phyloP scores from a whole-genome alignment of 2,797 vertebrate species.

The Botia kubotai region DNA sequence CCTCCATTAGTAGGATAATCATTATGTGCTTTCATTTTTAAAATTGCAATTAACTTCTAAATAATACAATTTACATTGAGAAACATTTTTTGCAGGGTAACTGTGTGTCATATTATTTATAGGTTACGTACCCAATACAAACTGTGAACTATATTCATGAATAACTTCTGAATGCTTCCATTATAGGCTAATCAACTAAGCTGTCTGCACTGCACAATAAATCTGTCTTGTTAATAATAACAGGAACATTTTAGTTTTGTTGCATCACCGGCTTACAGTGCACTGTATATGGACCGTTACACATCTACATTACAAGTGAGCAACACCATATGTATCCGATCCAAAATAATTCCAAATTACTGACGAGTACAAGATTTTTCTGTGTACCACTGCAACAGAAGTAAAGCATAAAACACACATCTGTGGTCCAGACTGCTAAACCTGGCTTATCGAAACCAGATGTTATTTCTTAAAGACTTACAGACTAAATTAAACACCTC shows the following conservation, averaged over 20 bases:
- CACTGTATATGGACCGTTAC: neutral
- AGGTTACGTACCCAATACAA: neutral
- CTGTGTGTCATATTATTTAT: neutral
- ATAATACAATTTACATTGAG: neutral
- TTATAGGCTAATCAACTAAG: neutral
- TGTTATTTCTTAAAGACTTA: neutral
- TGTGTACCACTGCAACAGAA: neutral
- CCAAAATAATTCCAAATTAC: neutral
- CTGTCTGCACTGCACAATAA: neutral
- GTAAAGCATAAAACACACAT: neutral
- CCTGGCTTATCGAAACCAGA: neutral
- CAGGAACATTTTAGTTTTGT: neutral
- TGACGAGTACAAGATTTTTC: neutral
- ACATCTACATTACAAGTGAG: neutral
- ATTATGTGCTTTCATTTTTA: neutral
- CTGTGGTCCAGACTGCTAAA: slow-evolving; percentile 8
- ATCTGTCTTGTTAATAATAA: neutral
- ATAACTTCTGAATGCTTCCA: neutral
- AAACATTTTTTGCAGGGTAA: neutral
- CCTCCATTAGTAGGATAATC: neutral
- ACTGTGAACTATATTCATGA: too few species aligned
- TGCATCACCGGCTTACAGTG: neutral
- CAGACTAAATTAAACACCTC: neutral
- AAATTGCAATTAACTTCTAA: neutral
- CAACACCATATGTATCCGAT: neutral